Evolutionary conservation across 2,888 invertebrate species (phyloP), one percentile per base, ranked within the genome.

Genomic region (Diachrysia chrysitis): DNA sequence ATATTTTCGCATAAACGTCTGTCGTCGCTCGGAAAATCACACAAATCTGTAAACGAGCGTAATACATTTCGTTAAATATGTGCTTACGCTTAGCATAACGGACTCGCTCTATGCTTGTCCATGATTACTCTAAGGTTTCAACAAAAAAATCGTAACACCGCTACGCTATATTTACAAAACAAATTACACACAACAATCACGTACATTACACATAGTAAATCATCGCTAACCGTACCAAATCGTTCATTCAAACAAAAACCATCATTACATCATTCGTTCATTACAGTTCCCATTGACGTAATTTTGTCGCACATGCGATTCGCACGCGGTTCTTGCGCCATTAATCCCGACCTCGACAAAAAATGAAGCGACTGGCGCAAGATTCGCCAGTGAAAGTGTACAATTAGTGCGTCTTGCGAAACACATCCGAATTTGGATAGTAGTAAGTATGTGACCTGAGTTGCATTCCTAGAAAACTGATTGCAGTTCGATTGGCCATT

Each of bases 391-490:
- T 85, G 88, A 89, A 87, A 87, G 88, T 84, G 81, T 65, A 83
- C 84, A 88, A 89, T 89, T 88, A 88, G 85, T 75, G 65, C 76
- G 76, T 71, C 70, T 87, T 85, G 79, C 79, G 87, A 79, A 88
- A 89, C 57, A 56, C 63, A 71, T 73, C 80, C 81, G 74, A 84
- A 82, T 84, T 83, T 78, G 81, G 84, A 58, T 72, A 73, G 64
- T 72, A 73, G 64, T 35, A 35, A 69, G 67, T 81, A 77, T 83
- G 83, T 59, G 69, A 69, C 64, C 67, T n/a, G n/a, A 62, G 70
- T 63, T 73, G 73, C 68, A 69, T 81, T 73, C 79, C 61, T 59
- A 75, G 80, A 76, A 80, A 61, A 69, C 62, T 69, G 69, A 66
- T 69, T 67, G 61, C 46, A 46, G 25, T 54, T 46, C 57, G 58